These are phyloP conservation scores for Polymixis lichenea DNA, from an alignment of 2,888 invertebrate genomes.

Conservation along the genomic window DNA sequence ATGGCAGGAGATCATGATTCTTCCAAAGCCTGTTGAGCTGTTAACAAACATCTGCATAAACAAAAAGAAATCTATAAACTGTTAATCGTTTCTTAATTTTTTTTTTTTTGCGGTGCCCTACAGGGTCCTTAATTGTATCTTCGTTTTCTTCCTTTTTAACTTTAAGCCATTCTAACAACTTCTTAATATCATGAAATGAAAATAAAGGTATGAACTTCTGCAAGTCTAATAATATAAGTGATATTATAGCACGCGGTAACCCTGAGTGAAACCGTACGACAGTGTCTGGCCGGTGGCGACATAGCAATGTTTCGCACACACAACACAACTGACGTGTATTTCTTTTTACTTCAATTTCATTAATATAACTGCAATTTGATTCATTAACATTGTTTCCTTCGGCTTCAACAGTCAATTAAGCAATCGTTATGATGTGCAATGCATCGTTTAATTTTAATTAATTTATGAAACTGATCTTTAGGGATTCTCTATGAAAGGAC, in stretches of 20 bases:
- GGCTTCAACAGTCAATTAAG: neutral
- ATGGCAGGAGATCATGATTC: neutral
- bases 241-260: slow-evolving; percentile 57
- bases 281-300: slow-evolving; percentile 76
- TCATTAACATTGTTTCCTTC: neutral
- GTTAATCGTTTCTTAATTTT: too few species aligned
- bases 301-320: slow-evolving; percentile 54
- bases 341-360: slow-evolving; percentile 61
- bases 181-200: neutral
- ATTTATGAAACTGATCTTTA: neutral
- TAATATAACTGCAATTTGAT: slow-evolving; percentile 27
- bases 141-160: neutral
- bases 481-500: too few species aligned
- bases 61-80: neutral
- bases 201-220: neutral
- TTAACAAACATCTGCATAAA: neutral
- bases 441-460: neutral
- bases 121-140: neutral
- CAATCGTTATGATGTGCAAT: neutral
- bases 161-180: neutral
- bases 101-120: neutral
- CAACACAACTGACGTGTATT: slow-evolving; percentile 53
- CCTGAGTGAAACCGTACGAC: slow-evolving; percentile 80
- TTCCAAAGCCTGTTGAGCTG: neutral
- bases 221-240: neutral